Conservation (phyloP, 2,113 vertebrate genomes). For the Otolemur garnettii region DNA sequence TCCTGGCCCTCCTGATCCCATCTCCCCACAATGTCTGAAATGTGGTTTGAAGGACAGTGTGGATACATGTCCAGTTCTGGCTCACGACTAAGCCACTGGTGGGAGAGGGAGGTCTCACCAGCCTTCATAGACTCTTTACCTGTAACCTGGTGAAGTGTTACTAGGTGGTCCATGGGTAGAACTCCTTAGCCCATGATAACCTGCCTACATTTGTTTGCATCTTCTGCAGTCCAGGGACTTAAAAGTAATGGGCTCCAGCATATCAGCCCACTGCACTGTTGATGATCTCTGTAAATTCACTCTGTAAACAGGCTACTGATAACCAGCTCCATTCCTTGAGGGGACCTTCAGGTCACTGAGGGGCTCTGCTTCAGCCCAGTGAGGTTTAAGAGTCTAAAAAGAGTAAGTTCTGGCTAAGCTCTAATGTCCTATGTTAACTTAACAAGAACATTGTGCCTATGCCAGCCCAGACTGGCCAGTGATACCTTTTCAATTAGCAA, state of each 20-base stretch:
- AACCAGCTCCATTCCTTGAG: neutral
- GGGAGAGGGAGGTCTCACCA: neutral
- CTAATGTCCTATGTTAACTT: neutral
- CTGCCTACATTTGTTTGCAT: slow-evolving; percentile 73
- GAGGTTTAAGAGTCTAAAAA: neutral
- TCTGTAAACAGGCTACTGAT: neutral
- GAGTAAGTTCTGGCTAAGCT: neutral
- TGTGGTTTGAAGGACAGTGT: neutral
- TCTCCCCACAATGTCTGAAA: neutral
- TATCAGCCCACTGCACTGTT: neutral
- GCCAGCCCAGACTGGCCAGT: slow-evolving; percentile 49
- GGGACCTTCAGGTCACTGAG: neutral
- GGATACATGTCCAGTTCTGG: neutral
- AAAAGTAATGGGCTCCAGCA: slow-evolving; percentile 12
- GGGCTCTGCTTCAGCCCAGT: neutral
- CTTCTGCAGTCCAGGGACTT: slow-evolving; percentile 59
- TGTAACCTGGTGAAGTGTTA: neutral
- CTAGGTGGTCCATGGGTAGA: neutral
- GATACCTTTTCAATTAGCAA: slow-evolving; percentile 44
- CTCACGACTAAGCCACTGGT: neutral
- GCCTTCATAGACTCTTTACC: fast-evolving
- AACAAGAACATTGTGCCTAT: slow-evolving; percentile 41
- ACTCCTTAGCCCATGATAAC: neutral
- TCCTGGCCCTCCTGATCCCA: neutral
- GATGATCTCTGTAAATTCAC: neutral